Base-by-base conservation (phyloP, 2,797 vertebrate genomes). In the Chrosomus eos region DNA sequence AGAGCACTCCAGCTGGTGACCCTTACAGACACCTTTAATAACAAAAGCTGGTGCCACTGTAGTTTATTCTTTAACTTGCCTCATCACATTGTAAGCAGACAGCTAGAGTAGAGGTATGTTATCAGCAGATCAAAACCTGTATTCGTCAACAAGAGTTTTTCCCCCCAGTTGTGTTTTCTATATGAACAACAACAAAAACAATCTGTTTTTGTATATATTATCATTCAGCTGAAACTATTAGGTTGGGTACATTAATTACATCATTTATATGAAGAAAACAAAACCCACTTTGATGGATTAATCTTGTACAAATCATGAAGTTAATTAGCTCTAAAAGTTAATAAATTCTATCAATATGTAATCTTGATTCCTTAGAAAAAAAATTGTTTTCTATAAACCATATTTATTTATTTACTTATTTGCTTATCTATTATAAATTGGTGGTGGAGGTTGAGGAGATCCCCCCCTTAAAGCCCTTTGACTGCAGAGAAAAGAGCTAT, bases 21-120 rank as follows among this genome's bases (percentile, higher is more conserved):
- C 7, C 0, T 7, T 36, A 7, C 36, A 36, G 5, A 36, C 33
- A 33, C 4, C 4, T 33, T 78, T 78, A 87, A 79, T 88, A 51
- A 62, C 43, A 66, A 13, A 62, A 43, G 33, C 85, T 86, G 85
- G 89, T 82, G 83, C 87, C 85, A 73, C 38, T 85, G 62, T 74
- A 66, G 87, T 87, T 89, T 88, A 89, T 81, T 72, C 81, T 83
- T 87, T 88, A 89, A 87, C 86, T 73, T 64, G 51, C 38, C 64
- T 84, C 73, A 70, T 75, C 31, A 51, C 11, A 26, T 26, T 75
- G 71, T 13, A 45, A 67, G 64, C 64, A 70, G 66, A 21, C 33
- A n/a, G 55, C n/a, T 43, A 81, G n/a, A n/a, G n/a, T n/a, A n/a
- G n/a, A n/a, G 51, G 33, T 33, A 33, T 33, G 33, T 33, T 33